phyloP scores from a whole-genome alignment of 30 jellyfish, hydroid and myxozoan genomes.

The Pelagia noctiluca region DNA sequence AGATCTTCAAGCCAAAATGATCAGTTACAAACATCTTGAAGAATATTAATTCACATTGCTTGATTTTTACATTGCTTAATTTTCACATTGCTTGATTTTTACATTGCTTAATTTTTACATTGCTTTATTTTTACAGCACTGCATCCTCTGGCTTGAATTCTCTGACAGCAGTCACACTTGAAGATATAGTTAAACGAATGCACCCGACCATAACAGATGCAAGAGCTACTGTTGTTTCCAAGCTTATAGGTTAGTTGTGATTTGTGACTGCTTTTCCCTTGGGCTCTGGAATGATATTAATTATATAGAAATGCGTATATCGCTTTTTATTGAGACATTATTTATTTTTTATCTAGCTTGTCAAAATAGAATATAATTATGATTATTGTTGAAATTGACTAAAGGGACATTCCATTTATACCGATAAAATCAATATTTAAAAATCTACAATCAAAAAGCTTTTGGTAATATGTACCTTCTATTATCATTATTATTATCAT shows the following conservation, averaged over 20 bases:
- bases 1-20: too few relatives aligned
- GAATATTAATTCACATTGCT: background rate
- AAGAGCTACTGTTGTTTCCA: constrained; percentile 43
- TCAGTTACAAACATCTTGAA: background rate
- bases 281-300: background rate
- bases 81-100: background rate
- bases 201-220: constrained; percentile 54
- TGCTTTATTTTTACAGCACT: constrained; percentile 24
- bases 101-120: background rate
- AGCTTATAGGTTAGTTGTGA: constrained; percentile 27
- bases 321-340: background rate
- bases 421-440: too few relatives aligned
- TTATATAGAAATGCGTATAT: too few relatives aligned
- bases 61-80: background rate
- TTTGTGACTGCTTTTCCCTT: background rate
- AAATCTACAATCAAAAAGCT: too few relatives aligned
- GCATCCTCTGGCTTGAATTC: constrained; percentile 84
- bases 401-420: too few relatives aligned
- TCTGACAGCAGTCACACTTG: constrained; percentile 70
- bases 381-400: too few relatives aligned
- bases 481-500: too few relatives aligned
- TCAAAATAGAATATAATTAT: background rate
- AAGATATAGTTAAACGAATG: constrained; percentile 55
- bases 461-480: too few relatives aligned
- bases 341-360: background rate